phyloP scores from a whole-genome alignment of 2,113 vertebrate genomes.

The Misgurnus mizolepis region DNA sequence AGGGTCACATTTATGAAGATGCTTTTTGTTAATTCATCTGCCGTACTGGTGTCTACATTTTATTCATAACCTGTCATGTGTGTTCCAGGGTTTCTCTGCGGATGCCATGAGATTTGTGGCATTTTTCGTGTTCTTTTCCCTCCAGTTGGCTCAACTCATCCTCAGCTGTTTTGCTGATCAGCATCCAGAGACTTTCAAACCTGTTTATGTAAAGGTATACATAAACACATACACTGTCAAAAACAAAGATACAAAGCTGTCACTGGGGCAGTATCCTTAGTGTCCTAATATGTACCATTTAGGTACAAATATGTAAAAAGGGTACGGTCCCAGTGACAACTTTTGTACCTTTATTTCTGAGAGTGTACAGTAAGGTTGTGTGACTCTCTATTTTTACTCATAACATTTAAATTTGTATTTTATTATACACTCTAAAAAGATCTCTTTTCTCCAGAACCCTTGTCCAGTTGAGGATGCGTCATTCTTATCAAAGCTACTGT shows the following conservation, averaged over 20 bases:
- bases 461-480: slow-evolving; percentile 84
- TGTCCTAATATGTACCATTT: no score
- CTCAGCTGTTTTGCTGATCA: slow-evolving; percentile 82
- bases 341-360: no score
- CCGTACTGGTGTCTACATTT: not conserved
- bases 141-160: slow-evolving; percentile 76
- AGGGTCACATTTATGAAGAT: no score
- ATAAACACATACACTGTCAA: no score
- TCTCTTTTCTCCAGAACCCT: slow-evolving; percentile 71
- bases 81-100: slow-evolving; percentile 69
- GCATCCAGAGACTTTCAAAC: slow-evolving; percentile 68
- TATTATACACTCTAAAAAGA: no score
- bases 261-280: no score
- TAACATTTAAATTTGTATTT: no score
- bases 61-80: slow-evolving; percentile 4
- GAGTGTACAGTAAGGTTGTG: no score
- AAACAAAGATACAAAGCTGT: no score
- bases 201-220: slow-evolving; percentile 62
- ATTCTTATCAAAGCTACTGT: slow-evolving; percentile 83
- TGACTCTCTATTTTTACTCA: not conserved
- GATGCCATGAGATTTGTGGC: slow-evolving; percentile 68
- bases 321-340: no score
- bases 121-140: slow-evolving; percentile 71
- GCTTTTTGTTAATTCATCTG: not conserved
- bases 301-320: no score